Percentiles rank a stretch among this genome's conserved stretches.
Evolutionary conservation across 1,140 invertebrate genomes (phyloP).

Genomic region (Diorhabda sublineata): DNA sequence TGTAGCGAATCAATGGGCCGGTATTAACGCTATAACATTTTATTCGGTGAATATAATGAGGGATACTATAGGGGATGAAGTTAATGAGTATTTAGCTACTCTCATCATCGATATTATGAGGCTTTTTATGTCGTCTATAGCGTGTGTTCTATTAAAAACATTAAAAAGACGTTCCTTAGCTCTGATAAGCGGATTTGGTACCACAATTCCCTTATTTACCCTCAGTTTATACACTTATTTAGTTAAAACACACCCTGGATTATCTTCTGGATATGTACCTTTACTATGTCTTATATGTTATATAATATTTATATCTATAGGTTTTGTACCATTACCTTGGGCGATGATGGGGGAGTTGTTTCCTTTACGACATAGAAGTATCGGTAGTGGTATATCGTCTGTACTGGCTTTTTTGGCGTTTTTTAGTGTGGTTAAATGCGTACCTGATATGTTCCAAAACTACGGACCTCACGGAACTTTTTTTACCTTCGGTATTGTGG

Average conservation of each 20-base stretch:
- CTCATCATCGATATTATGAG: conserved; percentile 66
- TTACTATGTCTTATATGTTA: conserved; percentile 54
- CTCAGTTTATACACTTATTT: conserved; percentile 45
- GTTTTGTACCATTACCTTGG: conserved; percentile 65
- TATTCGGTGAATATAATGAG: conserved; percentile 64
- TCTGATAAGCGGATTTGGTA: conserved; percentile 56
- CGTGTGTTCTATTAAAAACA: conserved; percentile 57
- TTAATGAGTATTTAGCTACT: conserved; percentile 57
- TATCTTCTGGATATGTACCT: conserved; percentile 40
- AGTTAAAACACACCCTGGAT: conserved; percentile 5
- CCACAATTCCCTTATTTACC: conserved; percentile 51
- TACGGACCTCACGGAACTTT: conserved; percentile 62
- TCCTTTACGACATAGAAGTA: conserved; percentile 52
- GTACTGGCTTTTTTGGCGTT: conserved; percentile 62
- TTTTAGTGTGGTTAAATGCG: conserved; percentile 69
- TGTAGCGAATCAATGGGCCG: conserved; percentile 59
- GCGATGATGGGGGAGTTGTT: conserved; percentile 64
- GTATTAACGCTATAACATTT: conserved; percentile 67
- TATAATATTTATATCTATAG: conserved; percentile 55
- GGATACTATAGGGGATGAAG: conserved; percentile 50
- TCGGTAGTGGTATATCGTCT: conserved; percentile 60
- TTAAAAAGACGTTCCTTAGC: conserved; percentile 55
- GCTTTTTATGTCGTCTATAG: conserved; percentile 56
- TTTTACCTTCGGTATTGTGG: conserved; percentile 62
- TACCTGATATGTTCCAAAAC: conserved; percentile 55